phyloP scores from a whole-genome alignment of 2,888 invertebrate genomes.

The Agrilus biguttatus region DNA sequence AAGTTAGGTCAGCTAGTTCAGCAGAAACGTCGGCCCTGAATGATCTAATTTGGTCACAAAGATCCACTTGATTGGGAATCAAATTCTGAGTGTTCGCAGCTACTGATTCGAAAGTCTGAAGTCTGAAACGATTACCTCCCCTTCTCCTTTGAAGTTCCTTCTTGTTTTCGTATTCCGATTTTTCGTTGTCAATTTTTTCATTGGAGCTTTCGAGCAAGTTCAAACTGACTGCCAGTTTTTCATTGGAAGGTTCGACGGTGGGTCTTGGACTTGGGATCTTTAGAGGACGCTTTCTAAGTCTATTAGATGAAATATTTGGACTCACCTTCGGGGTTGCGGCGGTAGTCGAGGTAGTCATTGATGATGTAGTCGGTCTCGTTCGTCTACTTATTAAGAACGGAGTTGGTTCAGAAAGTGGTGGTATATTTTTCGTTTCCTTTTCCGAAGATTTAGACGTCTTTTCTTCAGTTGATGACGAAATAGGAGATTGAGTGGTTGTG shows the following conservation, averaged over 20 bases:
- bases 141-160: background rate
- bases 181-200: background rate
- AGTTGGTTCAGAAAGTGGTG: slow-evolving; percentile 22
- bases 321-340: slow-evolving; percentile 35
- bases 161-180: background rate
- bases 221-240: background rate
- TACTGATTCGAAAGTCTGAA: background rate
- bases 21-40: slow-evolving; percentile 23
- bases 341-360: slow-evolving; percentile 22
- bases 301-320: slow-evolving; percentile 14
- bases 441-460: too few relatives aligned
- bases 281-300: too few relatives aligned
- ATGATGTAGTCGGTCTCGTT: slow-evolving; percentile 19
- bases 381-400: slow-evolving; percentile 21
- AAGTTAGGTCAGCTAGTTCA: slow-evolving; percentile 36
- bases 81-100: too few relatives aligned
- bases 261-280: too few relatives aligned
- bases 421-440: slow-evolving; percentile 11
- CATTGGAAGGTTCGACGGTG: too few relatives aligned
- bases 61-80: slow-evolving; percentile 1
- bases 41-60: slow-evolving; percentile 13
- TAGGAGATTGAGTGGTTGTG: slow-evolving; percentile 2
- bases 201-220: slow-evolving; percentile 5
- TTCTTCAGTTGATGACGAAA: too few relatives aligned
- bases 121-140: slow-evolving; percentile 2